phyloP scores from a whole-genome alignment of 2,113 vertebrate species.

The Plecotus auritus region DNA sequence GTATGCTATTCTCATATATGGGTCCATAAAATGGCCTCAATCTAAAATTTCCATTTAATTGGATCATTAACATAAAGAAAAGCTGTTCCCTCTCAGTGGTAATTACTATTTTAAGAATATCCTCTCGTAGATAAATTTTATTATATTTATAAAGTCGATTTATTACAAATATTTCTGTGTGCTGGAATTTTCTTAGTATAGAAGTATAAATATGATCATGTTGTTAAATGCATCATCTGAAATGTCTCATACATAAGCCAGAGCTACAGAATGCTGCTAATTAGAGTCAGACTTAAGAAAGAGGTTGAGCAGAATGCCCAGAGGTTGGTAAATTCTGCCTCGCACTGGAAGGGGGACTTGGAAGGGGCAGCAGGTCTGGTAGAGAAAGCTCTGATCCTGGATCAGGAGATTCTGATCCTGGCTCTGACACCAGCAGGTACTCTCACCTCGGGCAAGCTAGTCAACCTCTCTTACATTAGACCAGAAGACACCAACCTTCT shows the following conservation, averaged over 20 bases:
- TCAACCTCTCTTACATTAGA: not conserved
- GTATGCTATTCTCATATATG: not conserved
- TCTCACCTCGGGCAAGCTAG: not conserved
- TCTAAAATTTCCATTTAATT: constrained; percentile 21
- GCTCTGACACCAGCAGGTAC: not conserved
- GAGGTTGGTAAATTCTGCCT: not conserved
- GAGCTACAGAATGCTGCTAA: not conserved
- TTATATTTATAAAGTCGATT: constrained; percentile 25
- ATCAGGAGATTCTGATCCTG: not conserved
- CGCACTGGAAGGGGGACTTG: not conserved
- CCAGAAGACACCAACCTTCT: not conserved
- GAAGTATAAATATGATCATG: not conserved
- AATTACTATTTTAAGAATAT: constrained; percentile 18
- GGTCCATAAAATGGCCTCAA: not conserved
- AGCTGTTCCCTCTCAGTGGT: not conserved
- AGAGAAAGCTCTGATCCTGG: not conserved
- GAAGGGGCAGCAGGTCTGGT: not conserved
- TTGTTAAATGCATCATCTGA: not conserved
- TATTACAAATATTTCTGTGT: not conserved
- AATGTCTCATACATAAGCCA: not conserved
- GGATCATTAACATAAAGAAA: not conserved
- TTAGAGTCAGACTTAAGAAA: not conserved
- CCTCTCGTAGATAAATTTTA: not conserved
- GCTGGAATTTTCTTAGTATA: not conserved
- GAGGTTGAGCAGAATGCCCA: not conserved